These are phyloP conservation scores for Anthopleura sola DNA, from an alignment of 64 coral and sea anemone genomes.

Conservation along the genomic window DNA sequence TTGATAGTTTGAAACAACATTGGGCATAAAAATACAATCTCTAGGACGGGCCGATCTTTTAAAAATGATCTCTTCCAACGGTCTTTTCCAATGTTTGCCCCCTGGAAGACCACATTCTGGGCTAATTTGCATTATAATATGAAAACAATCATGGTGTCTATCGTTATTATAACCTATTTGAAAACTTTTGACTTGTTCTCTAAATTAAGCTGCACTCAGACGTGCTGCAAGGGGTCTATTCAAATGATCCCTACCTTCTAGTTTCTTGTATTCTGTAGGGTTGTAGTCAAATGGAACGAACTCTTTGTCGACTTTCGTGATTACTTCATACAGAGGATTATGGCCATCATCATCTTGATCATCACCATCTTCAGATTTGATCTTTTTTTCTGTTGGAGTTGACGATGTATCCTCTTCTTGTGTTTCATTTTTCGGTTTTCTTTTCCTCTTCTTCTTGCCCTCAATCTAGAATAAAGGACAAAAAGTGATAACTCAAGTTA, in stretches of 20 bases:
- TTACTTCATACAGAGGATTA: conserved; percentile 2
- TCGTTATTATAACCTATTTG: no score
- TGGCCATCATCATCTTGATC: neutral
- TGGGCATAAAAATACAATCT: no score
- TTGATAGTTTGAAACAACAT: no score
- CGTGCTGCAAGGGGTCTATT: no score
- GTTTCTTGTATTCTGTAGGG: conserved; percentile 28
- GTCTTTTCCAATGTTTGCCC: no score
- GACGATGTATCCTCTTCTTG: neutral
- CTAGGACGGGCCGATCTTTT: no score
- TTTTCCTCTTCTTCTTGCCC: neutral
- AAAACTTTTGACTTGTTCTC: no score
- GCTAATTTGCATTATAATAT: no score
- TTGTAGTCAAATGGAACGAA: conserved; percentile 59
- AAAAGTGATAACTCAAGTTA: neutral
- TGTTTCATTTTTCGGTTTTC: neutral
- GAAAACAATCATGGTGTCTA: no score
- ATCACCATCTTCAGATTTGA: neutral
- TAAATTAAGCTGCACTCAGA: no score
- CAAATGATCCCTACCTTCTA: neutral
- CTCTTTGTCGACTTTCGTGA: neutral
- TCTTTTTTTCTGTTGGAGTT: neutral
- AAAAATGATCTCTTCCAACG: no score
- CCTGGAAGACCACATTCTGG: no score
- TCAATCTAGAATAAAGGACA: neutral